Evolutionary conservation across 2,797 vertebrate species (phyloP).

Genomic region (Silurus aristotelis): DNA sequence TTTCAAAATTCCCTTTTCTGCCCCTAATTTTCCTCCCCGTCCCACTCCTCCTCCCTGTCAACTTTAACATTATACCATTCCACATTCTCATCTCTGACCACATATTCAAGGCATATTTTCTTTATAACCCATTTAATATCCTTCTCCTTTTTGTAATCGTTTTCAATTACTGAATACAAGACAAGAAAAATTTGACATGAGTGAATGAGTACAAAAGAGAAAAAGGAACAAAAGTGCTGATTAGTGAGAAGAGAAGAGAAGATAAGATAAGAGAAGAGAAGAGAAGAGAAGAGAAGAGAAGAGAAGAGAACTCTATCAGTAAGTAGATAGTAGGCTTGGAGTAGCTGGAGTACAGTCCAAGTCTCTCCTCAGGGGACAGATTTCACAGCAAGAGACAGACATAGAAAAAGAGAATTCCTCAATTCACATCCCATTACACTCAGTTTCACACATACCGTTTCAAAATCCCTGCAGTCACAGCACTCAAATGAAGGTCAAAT

Average conservation of each 20-base stretch:
- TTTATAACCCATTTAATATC: not conserved
- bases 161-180: not conserved
- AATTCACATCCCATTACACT: constrained; percentile 42
- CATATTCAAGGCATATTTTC: not conserved
- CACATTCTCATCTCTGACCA: not conserved
- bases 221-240: not conserved
- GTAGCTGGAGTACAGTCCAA: constrained; percentile 32
- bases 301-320: not conserved
- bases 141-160: not conserved
- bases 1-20: constrained; percentile 22
- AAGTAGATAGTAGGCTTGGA: constrained; percentile 25
- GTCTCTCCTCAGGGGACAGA: constrained; percentile 2
- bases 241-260: not conserved
- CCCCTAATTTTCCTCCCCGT: constrained; percentile 36
- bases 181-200: not conserved
- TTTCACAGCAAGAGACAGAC: constrained; percentile 27
- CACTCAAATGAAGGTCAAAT: constrained; percentile 31
- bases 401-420: constrained; percentile 22
- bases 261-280: too few species aligned
- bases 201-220: not conserved
- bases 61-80: not conserved
- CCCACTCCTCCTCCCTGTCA: not conserved
- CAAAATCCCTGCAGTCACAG: constrained; percentile 13
- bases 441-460: constrained; percentile 27
- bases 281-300: too few species aligned